Conservation (phyloP, 1,140 invertebrate species). For the Cydia amplana region DNA sequence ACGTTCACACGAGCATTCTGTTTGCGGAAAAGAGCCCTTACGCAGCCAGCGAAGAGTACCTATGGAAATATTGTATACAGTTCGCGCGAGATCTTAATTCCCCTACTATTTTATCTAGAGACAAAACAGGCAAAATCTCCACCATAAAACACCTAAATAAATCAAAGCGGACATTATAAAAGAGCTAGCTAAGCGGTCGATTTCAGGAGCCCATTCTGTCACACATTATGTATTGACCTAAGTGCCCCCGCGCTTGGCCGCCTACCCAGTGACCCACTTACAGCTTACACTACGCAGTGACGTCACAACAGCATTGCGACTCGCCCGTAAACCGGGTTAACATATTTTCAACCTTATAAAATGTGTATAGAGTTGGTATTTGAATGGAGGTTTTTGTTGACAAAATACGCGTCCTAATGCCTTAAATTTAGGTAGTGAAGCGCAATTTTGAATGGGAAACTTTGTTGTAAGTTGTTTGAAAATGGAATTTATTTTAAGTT, state of each 20-base stretch:
- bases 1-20: too few relatives aligned
- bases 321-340: constrained; percentile 37
- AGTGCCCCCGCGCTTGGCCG: constrained; percentile 44
- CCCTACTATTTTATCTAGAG: not conserved
- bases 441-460: not conserved
- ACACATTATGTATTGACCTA: not conserved
- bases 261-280: constrained; percentile 54
- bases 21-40: too few relatives aligned
- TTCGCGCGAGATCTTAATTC: not conserved
- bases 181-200: not conserved
- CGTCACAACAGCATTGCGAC: constrained; percentile 59
- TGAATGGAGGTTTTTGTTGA: constrained; percentile 28
- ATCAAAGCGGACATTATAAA: constrained; percentile 4
- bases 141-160: constrained; percentile 7
- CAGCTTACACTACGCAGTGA: constrained; percentile 55
- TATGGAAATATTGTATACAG: not conserved
- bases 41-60: too few relatives aligned
- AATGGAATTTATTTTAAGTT: not conserved
- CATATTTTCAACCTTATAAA: constrained; percentile 39
- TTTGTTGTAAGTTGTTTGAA: not conserved
- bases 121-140: not conserved
- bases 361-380: constrained; percentile 43
- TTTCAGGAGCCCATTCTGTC: not conserved
- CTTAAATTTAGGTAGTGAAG: not conserved
- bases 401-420: not conserved